A percentile compares a stretch with the other conserved stretches of the same genome.
These are phyloP conservation scores for Grantiella picta DNA, from an alignment of 2,113 vertebrate genomes.

Conservation along the genomic window DNA sequence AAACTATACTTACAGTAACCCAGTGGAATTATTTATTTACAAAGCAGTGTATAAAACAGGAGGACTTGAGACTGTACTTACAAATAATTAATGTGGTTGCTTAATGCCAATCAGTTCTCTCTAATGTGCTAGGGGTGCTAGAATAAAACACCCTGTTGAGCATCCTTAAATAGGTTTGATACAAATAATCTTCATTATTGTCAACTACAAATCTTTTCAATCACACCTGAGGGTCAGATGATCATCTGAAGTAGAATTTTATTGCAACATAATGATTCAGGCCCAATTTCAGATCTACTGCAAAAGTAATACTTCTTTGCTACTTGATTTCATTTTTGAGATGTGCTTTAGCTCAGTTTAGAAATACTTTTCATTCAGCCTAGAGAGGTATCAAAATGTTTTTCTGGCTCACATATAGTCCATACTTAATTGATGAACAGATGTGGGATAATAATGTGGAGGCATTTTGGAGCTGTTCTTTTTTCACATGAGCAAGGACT, in stretches of 20 bases:
- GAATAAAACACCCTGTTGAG: neutral
- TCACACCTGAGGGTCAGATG: neutral
- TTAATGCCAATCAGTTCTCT: neutral
- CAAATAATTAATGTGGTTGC: neutral
- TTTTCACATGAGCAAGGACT: neutral
- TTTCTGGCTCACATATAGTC: constrained; percentile 26
- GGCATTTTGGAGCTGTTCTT: neutral
- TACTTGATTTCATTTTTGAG: constrained; percentile 1
- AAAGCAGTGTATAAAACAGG: neutral
- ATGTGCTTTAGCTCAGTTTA: constrained; percentile 28
- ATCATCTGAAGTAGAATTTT: neutral
- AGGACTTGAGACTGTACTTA: neutral
- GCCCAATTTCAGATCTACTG: constrained; percentile 9
- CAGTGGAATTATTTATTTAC: neutral
- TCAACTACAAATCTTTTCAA: neutral
- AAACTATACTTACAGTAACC: neutral
- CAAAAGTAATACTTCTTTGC: constrained; percentile 47
- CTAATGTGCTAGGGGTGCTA: neutral
- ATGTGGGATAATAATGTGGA: neutral
- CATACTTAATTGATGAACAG: constrained; percentile 30
- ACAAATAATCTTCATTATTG: neutral
- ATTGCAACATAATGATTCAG: neutral
- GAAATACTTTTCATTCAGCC: constrained; percentile 49
- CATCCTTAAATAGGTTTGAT: neutral
- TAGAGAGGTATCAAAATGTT: constrained; percentile 28